These are phyloP conservation scores for Hiodon tergisus DNA, from an alignment of 2,113 vertebrate species.

Conservation along the genomic window DNA sequence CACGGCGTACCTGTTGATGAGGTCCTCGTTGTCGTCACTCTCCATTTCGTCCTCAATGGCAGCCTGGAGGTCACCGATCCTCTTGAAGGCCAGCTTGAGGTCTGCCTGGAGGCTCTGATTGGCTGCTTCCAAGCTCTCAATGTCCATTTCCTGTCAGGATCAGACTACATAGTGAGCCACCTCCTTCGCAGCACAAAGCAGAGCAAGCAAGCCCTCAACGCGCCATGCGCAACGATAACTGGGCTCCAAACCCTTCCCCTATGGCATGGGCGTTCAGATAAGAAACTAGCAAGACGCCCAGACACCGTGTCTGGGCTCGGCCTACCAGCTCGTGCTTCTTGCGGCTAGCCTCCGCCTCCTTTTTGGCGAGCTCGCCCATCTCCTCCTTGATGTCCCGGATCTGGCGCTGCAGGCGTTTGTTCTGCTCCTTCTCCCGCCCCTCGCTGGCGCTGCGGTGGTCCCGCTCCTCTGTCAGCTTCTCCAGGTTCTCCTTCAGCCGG, in stretches of 20 bases:
- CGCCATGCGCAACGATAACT: no score
- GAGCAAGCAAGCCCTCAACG: no score
- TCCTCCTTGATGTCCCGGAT: slow-evolving; percentile 90
- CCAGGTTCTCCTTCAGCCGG: slow-evolving; percentile 89
- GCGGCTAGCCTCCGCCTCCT: slow-evolving; percentile 88
- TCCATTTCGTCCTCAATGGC: slow-evolving; percentile 99
- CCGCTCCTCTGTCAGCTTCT: slow-evolving; percentile 90
- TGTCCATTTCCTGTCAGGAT: slow-evolving; percentile 84
- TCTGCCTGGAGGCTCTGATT: slow-evolving; percentile 97
- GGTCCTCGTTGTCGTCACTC: slow-evolving; percentile 87
- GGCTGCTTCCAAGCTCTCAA: slow-evolving; percentile 90
- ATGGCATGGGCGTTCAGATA: neutral
- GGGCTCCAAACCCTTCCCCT: neutral
- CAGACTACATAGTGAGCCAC: no score
- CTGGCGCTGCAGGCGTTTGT: slow-evolving; percentile 89
- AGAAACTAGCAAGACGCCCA: slow-evolving; percentile 1
- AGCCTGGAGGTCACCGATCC: slow-evolving; percentile 94
- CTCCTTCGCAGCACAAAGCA: no score
- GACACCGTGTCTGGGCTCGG: neutral
- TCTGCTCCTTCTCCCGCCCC: slow-evolving; percentile 91
- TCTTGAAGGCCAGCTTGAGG: slow-evolving; percentile 94
- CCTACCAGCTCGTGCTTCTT: slow-evolving; percentile 94
- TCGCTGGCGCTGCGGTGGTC: slow-evolving; percentile 81
- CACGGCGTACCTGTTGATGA: slow-evolving; percentile 84
- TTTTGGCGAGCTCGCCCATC: slow-evolving; percentile 84